phyloP scores from a whole-genome alignment of 2,797 vertebrate species.

The Eupleurogrammus muticus region DNA sequence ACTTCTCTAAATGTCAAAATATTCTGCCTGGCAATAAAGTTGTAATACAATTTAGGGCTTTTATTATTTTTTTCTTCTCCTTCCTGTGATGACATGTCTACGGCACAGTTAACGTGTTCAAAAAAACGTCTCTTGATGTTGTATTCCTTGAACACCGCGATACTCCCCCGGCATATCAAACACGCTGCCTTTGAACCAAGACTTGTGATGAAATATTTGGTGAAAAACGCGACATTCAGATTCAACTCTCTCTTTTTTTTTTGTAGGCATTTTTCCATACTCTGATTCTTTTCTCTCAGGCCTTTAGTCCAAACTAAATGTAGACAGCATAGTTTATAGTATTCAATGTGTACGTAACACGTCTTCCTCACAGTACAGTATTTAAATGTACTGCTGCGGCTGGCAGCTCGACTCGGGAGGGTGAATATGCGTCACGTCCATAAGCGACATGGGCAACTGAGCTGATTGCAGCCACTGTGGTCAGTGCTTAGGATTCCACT shows the following conservation, averaged over 20 bases:
- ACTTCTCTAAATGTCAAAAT: no score
- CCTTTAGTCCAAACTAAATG: background rate
- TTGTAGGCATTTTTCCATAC: background rate
- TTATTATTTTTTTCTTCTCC: no score
- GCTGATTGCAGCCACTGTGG: no score
- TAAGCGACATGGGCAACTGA: no score
- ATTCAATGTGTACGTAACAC: conserved; percentile 17
- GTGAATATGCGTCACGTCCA: no score
- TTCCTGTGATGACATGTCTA: background rate
- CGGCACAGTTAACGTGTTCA: background rate
- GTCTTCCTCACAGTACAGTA: conserved; percentile 21
- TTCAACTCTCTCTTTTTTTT: background rate
- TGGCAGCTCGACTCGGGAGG: background rate
- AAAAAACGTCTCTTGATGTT: background rate
- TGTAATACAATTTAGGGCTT: no score
- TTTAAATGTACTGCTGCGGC: conserved; percentile 16
- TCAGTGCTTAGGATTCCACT: no score
- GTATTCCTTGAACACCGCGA: background rate
- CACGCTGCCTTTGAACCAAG: background rate
- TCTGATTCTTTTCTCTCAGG: background rate
- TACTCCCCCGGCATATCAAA: background rate
- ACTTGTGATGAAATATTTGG: background rate
- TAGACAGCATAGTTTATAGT: conserved; percentile 11
- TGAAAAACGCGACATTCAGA: background rate
- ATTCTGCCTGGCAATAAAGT: no score